Evolutionary conservation across 2,797 vertebrate genomes (phyloP).

Genomic region (Paguma larvata): DNA sequence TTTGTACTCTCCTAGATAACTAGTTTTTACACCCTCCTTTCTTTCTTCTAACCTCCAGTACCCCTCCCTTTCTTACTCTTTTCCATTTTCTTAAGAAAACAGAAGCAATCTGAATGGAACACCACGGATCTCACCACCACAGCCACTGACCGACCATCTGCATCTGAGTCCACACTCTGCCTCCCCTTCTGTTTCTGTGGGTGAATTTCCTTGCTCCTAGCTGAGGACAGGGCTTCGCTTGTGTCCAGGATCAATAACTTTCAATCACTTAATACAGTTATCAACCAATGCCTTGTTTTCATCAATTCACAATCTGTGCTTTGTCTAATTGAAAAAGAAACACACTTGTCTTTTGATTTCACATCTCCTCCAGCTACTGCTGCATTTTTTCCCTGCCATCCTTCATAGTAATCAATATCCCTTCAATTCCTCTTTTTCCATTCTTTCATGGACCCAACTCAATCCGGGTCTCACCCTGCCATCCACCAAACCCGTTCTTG

Average conservation of each 20-base stretch:
- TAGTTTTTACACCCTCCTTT: background rate
- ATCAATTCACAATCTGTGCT: background rate
- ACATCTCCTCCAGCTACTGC: background rate
- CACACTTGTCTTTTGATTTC: background rate
- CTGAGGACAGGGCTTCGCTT: background rate
- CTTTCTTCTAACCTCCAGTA: background rate
- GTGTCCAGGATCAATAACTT: background rate
- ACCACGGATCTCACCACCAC: background rate
- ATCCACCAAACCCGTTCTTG: background rate
- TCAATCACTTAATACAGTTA: background rate
- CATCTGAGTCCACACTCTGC: background rate
- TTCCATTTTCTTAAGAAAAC: constrained; percentile 27
- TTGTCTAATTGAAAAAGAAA: background rate
- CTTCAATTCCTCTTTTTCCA: background rate
- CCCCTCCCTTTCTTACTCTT: background rate
- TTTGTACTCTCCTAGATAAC: background rate
- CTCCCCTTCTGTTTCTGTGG: background rate
- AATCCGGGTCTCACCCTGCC: background rate
- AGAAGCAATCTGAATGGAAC: background rate
- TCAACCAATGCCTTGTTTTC: background rate
- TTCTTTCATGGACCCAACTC: background rate
- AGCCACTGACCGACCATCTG: background rate
- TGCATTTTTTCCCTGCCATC: background rate
- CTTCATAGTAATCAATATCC: background rate
- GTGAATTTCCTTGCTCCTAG: background rate